Base-by-base conservation (phyloP, 2,113 vertebrate species). In the Microcebus ravelobensis region DNA sequence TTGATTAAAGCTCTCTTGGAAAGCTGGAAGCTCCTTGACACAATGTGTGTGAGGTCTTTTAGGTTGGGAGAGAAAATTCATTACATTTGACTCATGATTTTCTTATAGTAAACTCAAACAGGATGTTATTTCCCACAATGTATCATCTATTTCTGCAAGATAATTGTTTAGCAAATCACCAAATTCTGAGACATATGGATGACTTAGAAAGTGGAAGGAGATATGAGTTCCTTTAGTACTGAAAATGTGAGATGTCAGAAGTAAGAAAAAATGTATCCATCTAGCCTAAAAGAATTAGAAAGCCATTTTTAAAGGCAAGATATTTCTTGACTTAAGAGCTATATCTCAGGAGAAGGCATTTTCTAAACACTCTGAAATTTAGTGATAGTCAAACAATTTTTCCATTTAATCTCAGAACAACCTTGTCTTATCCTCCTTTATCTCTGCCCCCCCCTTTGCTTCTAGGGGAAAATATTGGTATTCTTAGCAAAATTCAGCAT, bases 131-230 rank as follows among this genome's bases (percentile, higher is more conserved):
- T 85, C 29, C 55, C 36, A 90, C 52, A 95, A 76, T 45, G 34
- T 74, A 67, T 84, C 87, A 87, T 95, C 31, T 96, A 57, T 68
- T 96, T 95, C 29, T 96, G 68, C 93, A 91, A 34, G 82, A 87
- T 87, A 95, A 95, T 96, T 94, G 36, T 91, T 96, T 79, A 96
- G 86, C 21, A 95, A 96, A 90, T 90, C 39, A 94, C 34, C 79
- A 86, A 86, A 94, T 94, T 96, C 85, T 91, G 59, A 95, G 76
- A 82, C 82, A 94, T 92, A 94, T 70, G 91, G 84, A 45, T 80
- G 48, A 14, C 52, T 94, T 92, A 86, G 85, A 90, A 89, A 71
- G 45, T 92, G 10, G 42, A 96, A 39, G 73, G 59, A 95, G 55
- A 97, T 42, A 96, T 21, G 90, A 70, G 36, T 85, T 95, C 88